Conservation (phyloP, 1,140 invertebrate species). For the Reticulitermes speratus region DNA sequence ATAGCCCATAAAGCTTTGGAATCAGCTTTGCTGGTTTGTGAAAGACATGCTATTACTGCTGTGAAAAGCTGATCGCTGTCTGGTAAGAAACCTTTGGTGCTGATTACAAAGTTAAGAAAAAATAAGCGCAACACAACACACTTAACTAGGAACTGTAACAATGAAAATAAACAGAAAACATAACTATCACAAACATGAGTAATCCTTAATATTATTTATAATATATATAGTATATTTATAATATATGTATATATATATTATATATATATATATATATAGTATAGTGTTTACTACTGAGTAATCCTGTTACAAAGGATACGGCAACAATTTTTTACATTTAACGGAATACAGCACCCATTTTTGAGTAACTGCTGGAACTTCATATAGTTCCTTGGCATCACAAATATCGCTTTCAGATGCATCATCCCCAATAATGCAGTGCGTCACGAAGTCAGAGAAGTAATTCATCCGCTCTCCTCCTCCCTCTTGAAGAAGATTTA, state of each 20-base stretch:
- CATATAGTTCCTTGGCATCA: conserved; percentile 87
- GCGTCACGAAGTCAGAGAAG: conserved; percentile 76
- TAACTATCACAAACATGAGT: neutral
- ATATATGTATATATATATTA: no score
- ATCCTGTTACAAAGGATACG: conserved; percentile 61
- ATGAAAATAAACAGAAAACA: neutral
- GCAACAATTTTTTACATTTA: conserved; percentile 62
- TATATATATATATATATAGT: no score
- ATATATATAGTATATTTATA: neutral
- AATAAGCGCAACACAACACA: conserved; percentile 32
- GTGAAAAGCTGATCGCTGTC: conserved; percentile 67
- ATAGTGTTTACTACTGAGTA: neutral
- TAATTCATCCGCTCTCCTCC: conserved; percentile 31
- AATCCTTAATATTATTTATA: neutral
- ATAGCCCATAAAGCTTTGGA: conserved; percentile 72
- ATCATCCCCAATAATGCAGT: conserved; percentile 81
- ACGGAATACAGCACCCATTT: conserved; percentile 78
- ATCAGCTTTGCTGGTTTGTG: conserved; percentile 66
- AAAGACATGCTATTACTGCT: conserved; percentile 69
- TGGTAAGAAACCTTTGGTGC: conserved; percentile 58
- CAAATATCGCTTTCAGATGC: conserved; percentile 74
- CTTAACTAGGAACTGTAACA: conserved; percentile 27
- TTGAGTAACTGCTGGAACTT: conserved; percentile 81
- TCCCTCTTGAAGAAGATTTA: conserved; percentile 22
- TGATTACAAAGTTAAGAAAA: conserved; percentile 44